Evolutionary conservation across 2,888 invertebrate genomes (phyloP), one percentile per base, ranked within the genome.

Genomic region (Luperina testacea): DNA sequence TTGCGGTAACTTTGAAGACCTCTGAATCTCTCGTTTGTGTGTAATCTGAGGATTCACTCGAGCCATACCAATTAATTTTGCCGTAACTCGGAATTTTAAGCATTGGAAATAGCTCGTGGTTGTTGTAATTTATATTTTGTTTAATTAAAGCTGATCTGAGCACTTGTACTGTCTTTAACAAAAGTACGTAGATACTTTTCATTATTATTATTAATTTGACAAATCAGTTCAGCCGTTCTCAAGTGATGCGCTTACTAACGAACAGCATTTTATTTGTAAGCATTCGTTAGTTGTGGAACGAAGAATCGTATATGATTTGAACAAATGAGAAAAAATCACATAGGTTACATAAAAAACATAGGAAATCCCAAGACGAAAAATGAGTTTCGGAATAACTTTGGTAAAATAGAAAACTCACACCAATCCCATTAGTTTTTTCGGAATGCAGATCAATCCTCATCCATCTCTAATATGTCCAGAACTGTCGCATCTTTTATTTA

Each of bases 1-100:
- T 92, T 90, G 78, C 81, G 86, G 84, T 84, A 86, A 90, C 90
- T 92, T 91, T 89, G 86, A 89, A 90, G 81, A 87, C 87, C 86
- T 81, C 85, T 82, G 88, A 90, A 87, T 88, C 82, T 85, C 84
- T 89, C 86, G 84, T 90, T 91, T 87, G 80, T 86, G 84, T 87
- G 88, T 88, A 91, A 89, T 91, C 87, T 86, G 72, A 82, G 85
- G 86, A 86, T 89, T 89, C 87, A 71, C 83, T 80, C 80, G 78
- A 73, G 81, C 82, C 75, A 84, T 87, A 75, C 79, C 84, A 90
- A 89, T 90, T 87, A 82, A 87, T 83, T 85, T 84, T 72, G 69
- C 64, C 65, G 59, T 73, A 75, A 79, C 75, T 81, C 53, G n/a
- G 70, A 75, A 74, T 80, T 81, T 81, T 77, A 71, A 77, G 75